Percentiles rank a stretch among this genome's conserved stretches.
Evolutionary conservation across 2,797 vertebrate genomes (phyloP).

Genomic region (Crocodylus rhombifer): DNA sequence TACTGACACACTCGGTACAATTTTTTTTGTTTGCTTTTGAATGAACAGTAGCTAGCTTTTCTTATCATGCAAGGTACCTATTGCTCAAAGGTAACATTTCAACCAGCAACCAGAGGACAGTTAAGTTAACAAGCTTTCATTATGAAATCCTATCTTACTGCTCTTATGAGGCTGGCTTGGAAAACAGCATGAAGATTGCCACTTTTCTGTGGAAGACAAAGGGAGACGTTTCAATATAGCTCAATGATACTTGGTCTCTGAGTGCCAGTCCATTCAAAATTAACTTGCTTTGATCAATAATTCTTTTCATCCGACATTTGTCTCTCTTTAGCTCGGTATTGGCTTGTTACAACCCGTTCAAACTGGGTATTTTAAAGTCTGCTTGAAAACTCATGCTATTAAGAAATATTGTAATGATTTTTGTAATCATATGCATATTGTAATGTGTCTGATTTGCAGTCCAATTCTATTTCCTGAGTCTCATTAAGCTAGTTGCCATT

Average conservation of each 20-base stretch:
- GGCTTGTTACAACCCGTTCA: neutral
- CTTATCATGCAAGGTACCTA: conserved; percentile 8
- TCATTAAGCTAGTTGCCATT: neutral
- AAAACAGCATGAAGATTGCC: too few species aligned
- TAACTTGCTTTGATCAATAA: neutral
- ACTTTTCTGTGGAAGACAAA: neutral
- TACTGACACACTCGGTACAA: neutral
- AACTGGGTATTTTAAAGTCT: neutral
- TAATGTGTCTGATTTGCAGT: neutral
- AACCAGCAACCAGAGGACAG: accelerated
- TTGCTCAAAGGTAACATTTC: neutral
- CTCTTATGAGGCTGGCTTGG: neutral
- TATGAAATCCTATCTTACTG: conserved; percentile 22
- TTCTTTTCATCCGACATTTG: neutral
- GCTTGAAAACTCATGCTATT: neutral
- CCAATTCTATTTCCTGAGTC: neutral
- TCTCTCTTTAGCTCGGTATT: neutral
- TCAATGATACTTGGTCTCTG: neutral
- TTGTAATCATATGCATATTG: too few species aligned
- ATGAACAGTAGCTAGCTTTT: neutral
- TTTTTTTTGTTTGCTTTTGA: conserved; percentile 6
- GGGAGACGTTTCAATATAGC: neutral
- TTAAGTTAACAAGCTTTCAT: conserved; percentile 31
- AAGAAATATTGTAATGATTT: neutral
- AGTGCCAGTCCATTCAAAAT: neutral